Evolutionary conservation across 2,797 vertebrate genomes (phyloP).

Genomic region (Clarias fuscus): DNA sequence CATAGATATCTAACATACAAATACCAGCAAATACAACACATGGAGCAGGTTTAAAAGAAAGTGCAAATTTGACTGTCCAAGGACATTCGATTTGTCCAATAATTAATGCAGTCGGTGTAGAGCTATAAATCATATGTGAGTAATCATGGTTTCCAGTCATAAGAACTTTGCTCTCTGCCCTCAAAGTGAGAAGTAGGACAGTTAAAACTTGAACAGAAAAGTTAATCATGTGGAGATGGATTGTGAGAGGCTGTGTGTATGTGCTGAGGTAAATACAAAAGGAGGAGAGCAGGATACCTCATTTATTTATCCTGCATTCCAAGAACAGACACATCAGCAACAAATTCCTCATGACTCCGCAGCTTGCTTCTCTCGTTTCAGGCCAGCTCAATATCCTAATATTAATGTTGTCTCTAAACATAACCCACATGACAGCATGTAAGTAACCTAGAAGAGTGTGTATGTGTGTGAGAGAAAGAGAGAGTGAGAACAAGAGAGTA

Average conservation of each 20-base stretch:
- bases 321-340: conserved; percentile 57
- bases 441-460: conserved; percentile 4
- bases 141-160: conserved; percentile 3
- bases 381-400: conserved; percentile 44
- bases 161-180: conserved; percentile 8
- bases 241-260: conserved; percentile 31
- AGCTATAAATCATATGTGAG: conserved; percentile 17
- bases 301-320: conserved; percentile 55
- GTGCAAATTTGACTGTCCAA: neutral
- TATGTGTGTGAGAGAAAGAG: neutral
- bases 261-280: conserved; percentile 47
- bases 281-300: conserved; percentile 32
- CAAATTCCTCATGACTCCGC: conserved; percentile 56
- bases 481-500: neutral
- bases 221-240: conserved; percentile 24
- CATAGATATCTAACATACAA: neutral
- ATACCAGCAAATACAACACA: no score
- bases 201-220: conserved; percentile 3
- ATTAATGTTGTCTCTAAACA: conserved; percentile 47
- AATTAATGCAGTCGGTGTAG: neutral
- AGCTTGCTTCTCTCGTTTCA: conserved; percentile 42
- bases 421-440: conserved; percentile 19
- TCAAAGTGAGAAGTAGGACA: neutral
- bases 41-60: neutral
- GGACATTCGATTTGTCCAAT: neutral